Evolutionary conservation across 2,113 vertebrate genomes (phyloP).

Genomic region (Rhizomys pruinosus): DNA sequence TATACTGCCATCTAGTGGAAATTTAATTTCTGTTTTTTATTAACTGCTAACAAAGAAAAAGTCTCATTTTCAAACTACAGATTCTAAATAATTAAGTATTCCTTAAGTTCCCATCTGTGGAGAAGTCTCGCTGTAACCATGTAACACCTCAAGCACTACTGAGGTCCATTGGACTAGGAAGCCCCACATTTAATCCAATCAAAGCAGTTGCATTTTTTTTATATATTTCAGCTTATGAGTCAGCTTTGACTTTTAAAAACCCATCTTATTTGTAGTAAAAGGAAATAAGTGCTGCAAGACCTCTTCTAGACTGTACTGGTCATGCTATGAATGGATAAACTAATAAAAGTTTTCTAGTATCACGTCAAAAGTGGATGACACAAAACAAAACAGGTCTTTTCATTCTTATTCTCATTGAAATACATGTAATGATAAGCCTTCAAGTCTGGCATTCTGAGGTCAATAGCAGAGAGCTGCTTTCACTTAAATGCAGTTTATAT

Average conservation of each 20-base stretch:
- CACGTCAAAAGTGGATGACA: background rate
- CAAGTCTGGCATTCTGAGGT: background rate
- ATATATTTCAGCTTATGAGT: background rate
- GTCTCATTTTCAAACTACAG: background rate
- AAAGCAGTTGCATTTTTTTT: background rate
- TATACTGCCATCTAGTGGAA: constrained; percentile 82
- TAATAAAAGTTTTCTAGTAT: background rate
- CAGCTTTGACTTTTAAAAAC: background rate
- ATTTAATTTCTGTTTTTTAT: constrained; percentile 53
- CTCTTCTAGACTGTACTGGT: background rate
- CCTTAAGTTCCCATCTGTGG: background rate
- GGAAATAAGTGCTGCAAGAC: background rate
- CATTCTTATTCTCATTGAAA: background rate
- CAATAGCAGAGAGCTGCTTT: background rate
- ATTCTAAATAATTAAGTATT: background rate
- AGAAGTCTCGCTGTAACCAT: background rate
- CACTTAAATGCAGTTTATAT: constrained; percentile 23
- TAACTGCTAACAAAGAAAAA: background rate
- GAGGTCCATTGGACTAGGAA: background rate
- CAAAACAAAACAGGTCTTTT: background rate
- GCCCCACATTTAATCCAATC: background rate
- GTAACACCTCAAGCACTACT: rapidly evolving
- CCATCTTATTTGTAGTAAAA: background rate
- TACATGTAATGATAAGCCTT: background rate
- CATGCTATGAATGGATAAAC: background rate